Percentiles rank a stretch among this genome's conserved stretches.
Evolutionary conservation across 2,113 vertebrate species (phyloP).

Genomic region (Hippocampus barbouri): DNA sequence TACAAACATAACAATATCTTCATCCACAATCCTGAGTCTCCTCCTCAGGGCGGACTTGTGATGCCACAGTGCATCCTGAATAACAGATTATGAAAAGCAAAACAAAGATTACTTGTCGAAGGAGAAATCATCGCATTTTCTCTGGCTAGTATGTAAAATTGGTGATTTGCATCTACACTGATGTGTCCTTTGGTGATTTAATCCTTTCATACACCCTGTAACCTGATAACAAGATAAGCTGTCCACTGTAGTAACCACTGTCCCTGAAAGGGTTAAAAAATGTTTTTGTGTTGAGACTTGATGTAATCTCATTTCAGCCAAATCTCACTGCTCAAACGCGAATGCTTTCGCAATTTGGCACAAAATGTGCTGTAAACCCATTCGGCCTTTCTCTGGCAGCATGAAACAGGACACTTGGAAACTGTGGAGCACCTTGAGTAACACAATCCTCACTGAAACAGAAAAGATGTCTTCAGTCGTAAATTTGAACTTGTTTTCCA

Average conservation of each 20-base stretch:
- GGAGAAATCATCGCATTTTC: conserved; percentile 5
- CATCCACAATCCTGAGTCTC: no score
- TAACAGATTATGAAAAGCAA: no score
- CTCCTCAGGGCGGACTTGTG: no score
- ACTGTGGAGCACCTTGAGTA: background rate
- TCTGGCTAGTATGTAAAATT: conserved; percentile 11
- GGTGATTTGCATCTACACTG: conserved; percentile 15
- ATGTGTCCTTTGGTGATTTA: conserved; percentile 15
- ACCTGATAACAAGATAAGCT: no score
- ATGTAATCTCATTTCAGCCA: background rate
- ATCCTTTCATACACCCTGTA: no score
- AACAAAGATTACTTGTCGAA: no score
- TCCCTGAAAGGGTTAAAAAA: background rate
- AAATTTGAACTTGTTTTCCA: conserved; percentile 8
- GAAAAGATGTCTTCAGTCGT: conserved; percentile 24
- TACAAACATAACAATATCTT: no score
- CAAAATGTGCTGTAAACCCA: background rate
- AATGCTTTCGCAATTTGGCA: background rate
- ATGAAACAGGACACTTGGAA: background rate
- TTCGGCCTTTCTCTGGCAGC: no score
- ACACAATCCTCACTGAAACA: conserved; percentile 11
- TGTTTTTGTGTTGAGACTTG: conserved; percentile 1
- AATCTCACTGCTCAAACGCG: background rate
- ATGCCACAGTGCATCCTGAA: no score
- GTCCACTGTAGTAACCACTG: no score